These are phyloP conservation scores for Drosophila nebulosa DNA, from an alignment of 1,140 invertebrate genomes.

Conservation along the genomic window DNA sequence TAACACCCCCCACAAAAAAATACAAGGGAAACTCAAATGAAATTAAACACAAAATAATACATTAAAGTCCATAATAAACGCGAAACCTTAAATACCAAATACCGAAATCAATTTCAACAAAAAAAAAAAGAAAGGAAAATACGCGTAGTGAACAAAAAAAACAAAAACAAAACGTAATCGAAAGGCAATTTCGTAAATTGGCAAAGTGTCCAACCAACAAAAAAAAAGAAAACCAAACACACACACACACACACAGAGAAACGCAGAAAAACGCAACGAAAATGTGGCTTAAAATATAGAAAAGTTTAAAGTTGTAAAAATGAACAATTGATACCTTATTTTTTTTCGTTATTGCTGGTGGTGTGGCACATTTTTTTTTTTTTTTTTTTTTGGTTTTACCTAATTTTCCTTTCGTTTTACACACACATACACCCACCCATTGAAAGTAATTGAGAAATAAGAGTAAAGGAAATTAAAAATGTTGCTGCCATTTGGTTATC, in stretches of 20 bases:
- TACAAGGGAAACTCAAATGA: background rate
- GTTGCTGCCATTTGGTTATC: background rate
- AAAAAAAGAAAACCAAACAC: background rate
- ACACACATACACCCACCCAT: too few relatives aligned
- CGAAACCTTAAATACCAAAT: too few relatives aligned
- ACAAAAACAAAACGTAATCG: background rate
- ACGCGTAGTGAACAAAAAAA: slow-evolving; percentile 30
- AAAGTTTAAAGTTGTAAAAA: background rate
- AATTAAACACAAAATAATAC: background rate
- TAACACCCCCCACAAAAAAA: background rate
- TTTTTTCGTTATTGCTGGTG: background rate
- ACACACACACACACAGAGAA: background rate
- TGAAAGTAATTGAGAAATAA: too few relatives aligned
- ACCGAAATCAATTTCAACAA: background rate
- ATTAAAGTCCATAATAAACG: background rate
- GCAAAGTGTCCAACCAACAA: background rate
- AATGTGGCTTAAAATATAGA: slow-evolving; percentile 27
- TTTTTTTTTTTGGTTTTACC: background rate
- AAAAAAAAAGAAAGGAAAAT: slow-evolving; percentile 37
- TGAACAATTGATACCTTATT: background rate
- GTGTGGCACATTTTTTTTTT: background rate
- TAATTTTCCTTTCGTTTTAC: background rate
- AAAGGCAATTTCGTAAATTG: background rate
- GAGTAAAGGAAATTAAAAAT: background rate
- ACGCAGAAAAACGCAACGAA: slow-evolving; percentile 32